These are phyloP conservation scores for Lophochroa leadbeateri DNA, from an alignment of 2,113 vertebrate species.

Conservation along the genomic window DNA sequence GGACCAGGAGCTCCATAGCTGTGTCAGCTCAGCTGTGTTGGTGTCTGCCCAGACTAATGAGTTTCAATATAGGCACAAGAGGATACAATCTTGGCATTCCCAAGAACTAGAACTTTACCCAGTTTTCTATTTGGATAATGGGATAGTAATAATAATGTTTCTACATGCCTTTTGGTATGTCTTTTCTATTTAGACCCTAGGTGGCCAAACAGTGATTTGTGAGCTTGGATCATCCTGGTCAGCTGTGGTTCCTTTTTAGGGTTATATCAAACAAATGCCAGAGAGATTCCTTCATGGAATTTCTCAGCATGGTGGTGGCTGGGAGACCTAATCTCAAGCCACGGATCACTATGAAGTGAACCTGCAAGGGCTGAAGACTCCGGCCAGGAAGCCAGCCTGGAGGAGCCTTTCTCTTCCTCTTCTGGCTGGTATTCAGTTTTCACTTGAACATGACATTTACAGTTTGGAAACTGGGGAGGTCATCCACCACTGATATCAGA, in stretches of 20 bases:
- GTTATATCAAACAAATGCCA: not conserved
- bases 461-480: not conserved
- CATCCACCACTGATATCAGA: not conserved
- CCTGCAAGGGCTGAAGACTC: not conserved
- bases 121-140: not conserved
- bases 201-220: not conserved
- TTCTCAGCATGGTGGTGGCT: not conserved
- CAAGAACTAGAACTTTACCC: not conserved
- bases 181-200: not conserved
- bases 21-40: not conserved
- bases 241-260: not conserved
- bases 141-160: not conserved
- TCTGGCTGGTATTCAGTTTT: not conserved
- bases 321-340: not conserved
- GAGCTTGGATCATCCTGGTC: rapidly evolving
- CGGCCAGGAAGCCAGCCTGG: not conserved
- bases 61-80: not conserved
- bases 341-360: not conserved
- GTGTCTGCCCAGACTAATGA: not conserved
- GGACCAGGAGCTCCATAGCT: not conserved
- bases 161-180: rapidly evolving
- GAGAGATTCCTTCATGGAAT: not conserved
- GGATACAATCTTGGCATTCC: not conserved
- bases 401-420: not conserved
- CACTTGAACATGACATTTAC: not conserved